phyloP scores from a whole-genome alignment of 1,140 invertebrate species.

The Brachionus paranguensis region DNA sequence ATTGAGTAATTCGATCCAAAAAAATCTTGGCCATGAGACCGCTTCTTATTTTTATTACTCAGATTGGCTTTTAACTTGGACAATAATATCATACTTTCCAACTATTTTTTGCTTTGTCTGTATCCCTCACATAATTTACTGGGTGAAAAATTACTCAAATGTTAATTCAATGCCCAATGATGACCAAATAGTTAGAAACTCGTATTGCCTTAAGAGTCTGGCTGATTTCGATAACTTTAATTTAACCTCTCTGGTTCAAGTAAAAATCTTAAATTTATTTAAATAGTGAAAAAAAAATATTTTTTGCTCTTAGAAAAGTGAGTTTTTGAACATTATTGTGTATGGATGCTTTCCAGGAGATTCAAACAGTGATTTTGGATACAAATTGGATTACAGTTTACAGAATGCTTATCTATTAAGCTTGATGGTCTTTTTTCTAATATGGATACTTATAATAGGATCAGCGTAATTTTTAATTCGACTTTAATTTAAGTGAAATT shows the following conservation, averaged over 20 bases:
- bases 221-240: background rate
- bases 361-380: background rate
- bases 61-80: background rate
- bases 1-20: background rate
- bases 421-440: background rate
- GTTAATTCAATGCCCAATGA: background rate
- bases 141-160: background rate
- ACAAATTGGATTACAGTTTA: background rate
- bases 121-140: background rate
- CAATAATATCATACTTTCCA: background rate
- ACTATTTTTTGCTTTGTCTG: background rate
- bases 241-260: background rate
- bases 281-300: background rate
- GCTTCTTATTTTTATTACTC: background rate
- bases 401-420: slow-evolving; percentile 13
- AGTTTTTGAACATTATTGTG: background rate
- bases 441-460: slow-evolving; percentile 2
- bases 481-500: background rate
- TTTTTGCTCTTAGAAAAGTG: background rate
- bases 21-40: background rate
- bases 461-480: background rate
- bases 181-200: background rate
- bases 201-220: background rate
- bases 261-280: background rate
- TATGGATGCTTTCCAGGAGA: slow-evolving; percentile 15